Conservation (phyloP, 23 tunicate genomes). For the Botrylloides violaceus region DNA sequence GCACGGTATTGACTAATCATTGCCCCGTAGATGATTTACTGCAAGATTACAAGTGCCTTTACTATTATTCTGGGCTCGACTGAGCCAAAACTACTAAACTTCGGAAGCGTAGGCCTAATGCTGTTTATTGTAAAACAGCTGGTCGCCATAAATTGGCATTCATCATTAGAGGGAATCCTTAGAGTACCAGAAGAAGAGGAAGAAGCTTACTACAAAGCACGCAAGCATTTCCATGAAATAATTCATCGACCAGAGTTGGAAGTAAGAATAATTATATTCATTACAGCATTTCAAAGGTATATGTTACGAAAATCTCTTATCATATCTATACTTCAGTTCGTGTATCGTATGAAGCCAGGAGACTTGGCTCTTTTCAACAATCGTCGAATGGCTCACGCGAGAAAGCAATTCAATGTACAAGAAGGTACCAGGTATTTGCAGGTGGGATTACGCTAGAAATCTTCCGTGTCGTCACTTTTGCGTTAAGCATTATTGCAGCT, state of each 20-base stretch:
- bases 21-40: no score
- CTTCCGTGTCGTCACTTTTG: no score
- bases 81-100: no score
- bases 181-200: conserved; percentile 15
- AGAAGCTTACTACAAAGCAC: conserved; percentile 10
- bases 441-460: no score
- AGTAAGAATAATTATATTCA: background rate
- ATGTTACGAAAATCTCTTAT: background rate
- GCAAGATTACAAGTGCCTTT: no score
- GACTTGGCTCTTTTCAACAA: conserved; percentile 55
- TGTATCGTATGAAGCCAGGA: conserved; percentile 30
- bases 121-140: conserved; percentile 1
- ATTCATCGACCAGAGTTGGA: conserved; percentile 8
- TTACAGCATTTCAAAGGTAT: background rate
- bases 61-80: no score
- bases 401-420: conserved; percentile 10
- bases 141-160: conserved; percentile 22
- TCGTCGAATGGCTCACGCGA: conserved; percentile 40
- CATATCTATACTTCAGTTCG: conserved; percentile 12
- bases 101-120: no score
- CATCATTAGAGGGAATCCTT: conserved; percentile 13
- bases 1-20: no score
- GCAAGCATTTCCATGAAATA: background rate
- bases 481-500: no score
- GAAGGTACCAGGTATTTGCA: conserved; percentile 41